Base-by-base conservation (phyloP, 1,140 invertebrate genomes). In the Lepidotrigona ventralis region DNA sequence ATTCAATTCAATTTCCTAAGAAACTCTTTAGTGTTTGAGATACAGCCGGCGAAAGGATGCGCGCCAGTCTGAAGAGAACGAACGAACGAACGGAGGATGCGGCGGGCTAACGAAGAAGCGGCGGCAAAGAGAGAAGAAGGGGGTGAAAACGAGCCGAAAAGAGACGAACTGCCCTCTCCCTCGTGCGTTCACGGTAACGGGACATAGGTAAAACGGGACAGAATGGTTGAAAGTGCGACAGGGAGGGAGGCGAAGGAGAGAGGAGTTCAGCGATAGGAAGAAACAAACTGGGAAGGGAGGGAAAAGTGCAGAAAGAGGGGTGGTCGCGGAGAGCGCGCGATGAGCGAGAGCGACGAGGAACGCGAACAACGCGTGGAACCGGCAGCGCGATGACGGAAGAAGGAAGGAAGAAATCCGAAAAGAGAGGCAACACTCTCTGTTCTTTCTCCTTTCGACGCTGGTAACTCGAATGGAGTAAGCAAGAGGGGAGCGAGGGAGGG, bases 1-100 rank as follows among this genome's bases (percentile, higher is more conserved):
- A 91, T 93, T 90, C 90, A 90, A 93, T 93, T 93, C 88, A 91
- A 92, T 92, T 93, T 91, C 83, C 88, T 90, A 91, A 91, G 91
- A 91, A 92, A 92, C 86, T 93, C 91, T 92, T 92, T 90, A 92
- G 90, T 85, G 89, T 89, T 90, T 90, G 90, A 92, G 89, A 92
- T 91, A 91, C 90, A 91, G 89, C 85, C 86, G 86, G 64, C 88
- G 88, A 92, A 91, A 91, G 90, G 86, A 92, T 89, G 79, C 84
- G 85, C 75, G 86, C 73, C 77, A 88, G 88, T 85, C 83, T 90
- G 89, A 75, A 86, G 74, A 81, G 60, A 68, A 33, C 60, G 76
- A 54, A 56, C 39, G 39, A 39, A 39, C 4, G 39, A 46, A 46
- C 39, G 39, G 77, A 58, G 33, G 29, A 58, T 56, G 33, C 17